These are phyloP conservation scores for Ondatra zibethicus DNA, from an alignment of 2,113 vertebrate genomes.

Conservation along the genomic window DNA sequence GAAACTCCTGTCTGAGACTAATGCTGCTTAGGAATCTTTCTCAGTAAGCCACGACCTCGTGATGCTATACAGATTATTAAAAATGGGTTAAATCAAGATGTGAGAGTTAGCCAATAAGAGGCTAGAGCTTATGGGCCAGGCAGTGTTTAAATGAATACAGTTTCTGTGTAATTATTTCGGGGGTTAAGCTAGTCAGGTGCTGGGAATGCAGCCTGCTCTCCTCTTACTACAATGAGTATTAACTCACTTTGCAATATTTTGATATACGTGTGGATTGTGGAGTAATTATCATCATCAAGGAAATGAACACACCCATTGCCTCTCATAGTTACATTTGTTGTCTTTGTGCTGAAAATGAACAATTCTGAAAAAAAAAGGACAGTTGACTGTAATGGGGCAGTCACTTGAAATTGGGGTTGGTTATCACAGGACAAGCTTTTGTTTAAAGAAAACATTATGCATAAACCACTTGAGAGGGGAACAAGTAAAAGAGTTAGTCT, in stretches of 20 bases:
- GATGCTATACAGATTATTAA: too few relatives aligned
- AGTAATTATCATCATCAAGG: not conserved
- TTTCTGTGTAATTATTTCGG: too few relatives aligned
- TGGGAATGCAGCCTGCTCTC: too few relatives aligned
- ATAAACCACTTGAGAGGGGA: not conserved
- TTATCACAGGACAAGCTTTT: conserved; percentile 7
- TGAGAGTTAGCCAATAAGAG: too few relatives aligned
- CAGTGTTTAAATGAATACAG: too few relatives aligned
- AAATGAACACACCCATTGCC: not conserved
- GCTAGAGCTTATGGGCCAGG: too few relatives aligned
- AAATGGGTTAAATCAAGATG: too few relatives aligned
- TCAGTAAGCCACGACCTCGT: too few relatives aligned
- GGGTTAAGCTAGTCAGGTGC: too few relatives aligned
- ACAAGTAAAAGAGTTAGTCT: not conserved
- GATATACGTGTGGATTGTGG: not conserved
- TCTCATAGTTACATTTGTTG: not conserved
- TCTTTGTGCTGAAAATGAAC: not conserved
- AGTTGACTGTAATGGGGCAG: not conserved
- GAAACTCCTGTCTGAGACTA: too few relatives aligned
- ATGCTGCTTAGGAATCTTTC: too few relatives aligned
- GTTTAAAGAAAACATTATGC: not conserved
- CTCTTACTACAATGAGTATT: not conserved
- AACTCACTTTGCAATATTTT: not conserved
- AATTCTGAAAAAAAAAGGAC: not conserved
- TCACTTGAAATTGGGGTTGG: not conserved